Conservation (phyloP, 2,888 invertebrate genomes). For the Scrobipalpa costella region DNA sequence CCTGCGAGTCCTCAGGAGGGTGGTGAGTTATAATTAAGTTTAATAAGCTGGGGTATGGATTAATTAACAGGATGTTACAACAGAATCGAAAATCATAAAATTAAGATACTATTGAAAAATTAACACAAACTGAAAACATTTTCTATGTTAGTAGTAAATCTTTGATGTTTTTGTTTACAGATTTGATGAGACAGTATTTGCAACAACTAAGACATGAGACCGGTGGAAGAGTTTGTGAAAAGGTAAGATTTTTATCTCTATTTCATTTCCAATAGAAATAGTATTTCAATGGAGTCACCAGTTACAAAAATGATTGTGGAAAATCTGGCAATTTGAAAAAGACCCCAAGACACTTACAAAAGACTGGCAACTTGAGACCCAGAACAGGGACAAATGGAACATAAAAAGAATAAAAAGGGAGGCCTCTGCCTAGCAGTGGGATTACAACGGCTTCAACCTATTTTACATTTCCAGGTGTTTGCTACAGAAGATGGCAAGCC, state of each 20-base stretch:
- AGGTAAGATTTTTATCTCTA: conserved; percentile 72
- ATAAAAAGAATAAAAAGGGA: too few relatives aligned
- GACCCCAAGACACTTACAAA: too few relatives aligned
- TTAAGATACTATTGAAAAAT: too few relatives aligned
- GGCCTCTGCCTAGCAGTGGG: too few relatives aligned
- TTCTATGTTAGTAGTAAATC: neutral
- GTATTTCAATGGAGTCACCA: too few relatives aligned
- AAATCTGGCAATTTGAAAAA: too few relatives aligned
- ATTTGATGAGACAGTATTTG: conserved; percentile 95
- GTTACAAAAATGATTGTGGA: too few relatives aligned
- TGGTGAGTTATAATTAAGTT: conserved; percentile 79
- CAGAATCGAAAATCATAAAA: neutral
- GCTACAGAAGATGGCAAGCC: conserved; percentile 95
- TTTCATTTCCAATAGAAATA: neutral
- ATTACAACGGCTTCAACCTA: too few relatives aligned
- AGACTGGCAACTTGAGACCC: too few relatives aligned
- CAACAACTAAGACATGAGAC: conserved; percentile 98
- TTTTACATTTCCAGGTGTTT: conserved; percentile 82
- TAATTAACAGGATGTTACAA: too few relatives aligned
- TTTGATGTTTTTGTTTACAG: conserved; percentile 72
- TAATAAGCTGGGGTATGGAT: too few relatives aligned
- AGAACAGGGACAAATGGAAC: too few relatives aligned
- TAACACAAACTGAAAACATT: neutral
- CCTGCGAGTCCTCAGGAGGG: conserved; percentile 89
- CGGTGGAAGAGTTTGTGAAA: conserved; percentile 94